phyloP scores from a whole-genome alignment of 1,140 invertebrate genomes.

The Diorhabda carinulata region DNA sequence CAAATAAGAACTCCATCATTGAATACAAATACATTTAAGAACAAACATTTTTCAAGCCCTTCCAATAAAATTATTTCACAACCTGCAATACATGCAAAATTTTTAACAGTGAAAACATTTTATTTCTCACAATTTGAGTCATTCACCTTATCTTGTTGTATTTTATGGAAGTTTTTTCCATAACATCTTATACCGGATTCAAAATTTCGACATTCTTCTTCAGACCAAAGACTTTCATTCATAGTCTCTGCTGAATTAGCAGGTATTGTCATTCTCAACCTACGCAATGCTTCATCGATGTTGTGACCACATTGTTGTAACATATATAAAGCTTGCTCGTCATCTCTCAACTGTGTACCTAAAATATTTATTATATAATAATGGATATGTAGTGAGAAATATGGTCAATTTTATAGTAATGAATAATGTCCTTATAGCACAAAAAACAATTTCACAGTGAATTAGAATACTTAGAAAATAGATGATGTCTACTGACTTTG shows the following conservation, averaged over 20 bases:
- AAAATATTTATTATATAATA: no score
- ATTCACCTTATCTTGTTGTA: slow-evolving; percentile 86
- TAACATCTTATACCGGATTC: slow-evolving; percentile 88
- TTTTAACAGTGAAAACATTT: not conserved
- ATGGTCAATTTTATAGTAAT: no score
- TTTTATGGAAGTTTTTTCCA: slow-evolving; percentile 94
- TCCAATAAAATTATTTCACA: no score
- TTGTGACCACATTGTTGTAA: slow-evolving; percentile 93
- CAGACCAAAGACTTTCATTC: slow-evolving; percentile 80
- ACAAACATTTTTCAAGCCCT: no score
- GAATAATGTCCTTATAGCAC: no score
- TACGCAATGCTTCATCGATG: slow-evolving; percentile 83
- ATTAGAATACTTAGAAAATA: no score
- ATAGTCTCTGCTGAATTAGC: slow-evolving; percentile 64
- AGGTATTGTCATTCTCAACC: slow-evolving; percentile 75
- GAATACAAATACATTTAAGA: no score
- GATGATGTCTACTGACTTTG: no score
- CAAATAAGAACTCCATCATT: no score
- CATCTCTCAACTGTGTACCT: slow-evolving; percentile 76
- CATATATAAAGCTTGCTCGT: slow-evolving; percentile 90
- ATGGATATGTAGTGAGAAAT: no score
- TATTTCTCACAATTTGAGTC: not conserved
- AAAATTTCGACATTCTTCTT: slow-evolving; percentile 96
- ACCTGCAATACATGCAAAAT: no score
- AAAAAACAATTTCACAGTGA: no score